Evolutionary conservation across 2,113 vertebrate genomes (phyloP).

Genomic region (Pycnonotus jocosus): DNA sequence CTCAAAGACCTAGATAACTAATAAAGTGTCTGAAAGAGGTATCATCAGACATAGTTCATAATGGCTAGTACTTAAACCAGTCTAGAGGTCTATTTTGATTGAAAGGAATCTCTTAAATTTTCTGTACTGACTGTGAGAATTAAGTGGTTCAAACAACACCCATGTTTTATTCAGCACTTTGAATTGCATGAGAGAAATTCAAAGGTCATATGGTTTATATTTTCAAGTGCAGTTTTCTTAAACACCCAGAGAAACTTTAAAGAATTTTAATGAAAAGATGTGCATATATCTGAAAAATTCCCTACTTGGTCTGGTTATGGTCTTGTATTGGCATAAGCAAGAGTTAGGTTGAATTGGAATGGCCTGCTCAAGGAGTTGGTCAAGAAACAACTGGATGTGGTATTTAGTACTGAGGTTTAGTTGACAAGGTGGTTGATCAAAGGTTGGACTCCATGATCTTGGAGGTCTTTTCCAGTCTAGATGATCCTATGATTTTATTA

Average conservation of each 20-base stretch:
- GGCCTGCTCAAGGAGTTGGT: not conserved
- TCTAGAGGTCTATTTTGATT: not conserved
- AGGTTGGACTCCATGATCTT: not conserved
- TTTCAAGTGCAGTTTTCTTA: not conserved
- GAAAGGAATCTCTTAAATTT: not conserved
- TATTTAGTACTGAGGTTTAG: not conserved
- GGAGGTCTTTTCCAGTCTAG: not conserved
- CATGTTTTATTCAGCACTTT: not conserved
- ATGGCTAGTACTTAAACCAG: not conserved
- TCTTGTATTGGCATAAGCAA: not conserved
- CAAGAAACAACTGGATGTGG: rapidly evolving
- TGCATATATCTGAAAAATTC: not conserved
- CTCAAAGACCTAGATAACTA: not conserved
- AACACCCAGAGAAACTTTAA: not conserved
- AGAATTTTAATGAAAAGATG: not conserved
- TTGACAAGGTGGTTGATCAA: not conserved
- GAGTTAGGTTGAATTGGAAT: not conserved
- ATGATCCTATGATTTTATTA: not conserved
- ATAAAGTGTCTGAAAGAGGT: not conserved
- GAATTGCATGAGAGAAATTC: not conserved
- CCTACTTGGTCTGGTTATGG: not conserved
- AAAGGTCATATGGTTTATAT: not conserved
- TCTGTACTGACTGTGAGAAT: not conserved
- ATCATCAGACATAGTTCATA: not conserved
- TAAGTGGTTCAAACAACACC: not conserved